A percentile compares a stretch with the other conserved stretches of the same genome.
Evolutionary conservation across 2,113 vertebrate genomes (phyloP).

Genomic region (Cyrtonyx montezumae): DNA sequence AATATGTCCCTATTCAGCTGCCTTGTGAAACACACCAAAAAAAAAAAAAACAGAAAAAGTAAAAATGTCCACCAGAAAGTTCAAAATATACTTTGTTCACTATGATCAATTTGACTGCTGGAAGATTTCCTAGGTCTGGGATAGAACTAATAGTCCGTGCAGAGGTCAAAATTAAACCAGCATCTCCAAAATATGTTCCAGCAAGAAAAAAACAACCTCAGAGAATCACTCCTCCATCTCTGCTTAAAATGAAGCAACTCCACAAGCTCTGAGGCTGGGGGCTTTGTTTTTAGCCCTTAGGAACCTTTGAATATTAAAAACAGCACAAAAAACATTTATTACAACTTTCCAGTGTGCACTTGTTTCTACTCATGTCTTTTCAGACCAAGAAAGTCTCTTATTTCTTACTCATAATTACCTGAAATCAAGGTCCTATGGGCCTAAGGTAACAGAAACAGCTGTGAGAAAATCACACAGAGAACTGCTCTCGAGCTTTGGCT

Average conservation of each 20-base stretch:
- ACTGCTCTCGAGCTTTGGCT: not conserved
- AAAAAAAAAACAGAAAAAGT: too few relatives aligned
- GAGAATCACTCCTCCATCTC: not conserved
- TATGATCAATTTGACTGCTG: not conserved
- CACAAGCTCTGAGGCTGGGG: not conserved
- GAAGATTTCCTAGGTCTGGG: not conserved
- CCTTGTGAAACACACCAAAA: too few relatives aligned
- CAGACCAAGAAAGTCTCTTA: not conserved
- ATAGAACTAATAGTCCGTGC: not conserved
- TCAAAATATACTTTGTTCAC: rapidly evolving
- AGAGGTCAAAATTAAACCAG: not conserved
- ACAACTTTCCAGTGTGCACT: not conserved
- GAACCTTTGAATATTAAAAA: not conserved
- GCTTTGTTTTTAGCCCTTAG: not conserved
- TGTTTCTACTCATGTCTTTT: not conserved
- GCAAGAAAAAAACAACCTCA: not conserved
- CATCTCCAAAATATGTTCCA: not conserved
- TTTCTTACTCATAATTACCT: not conserved
- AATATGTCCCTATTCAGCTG: too few relatives aligned
- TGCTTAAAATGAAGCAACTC: not conserved
- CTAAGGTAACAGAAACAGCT: not conserved
- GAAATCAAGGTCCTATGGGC: not conserved
- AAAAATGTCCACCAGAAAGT: too few relatives aligned
- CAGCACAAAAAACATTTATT: not conserved
- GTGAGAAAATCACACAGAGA: not conserved